These are phyloP conservation scores for Sinocyclocheilus rhinocerous DNA, from an alignment of 2,113 vertebrate species.

Conservation along the genomic window DNA sequence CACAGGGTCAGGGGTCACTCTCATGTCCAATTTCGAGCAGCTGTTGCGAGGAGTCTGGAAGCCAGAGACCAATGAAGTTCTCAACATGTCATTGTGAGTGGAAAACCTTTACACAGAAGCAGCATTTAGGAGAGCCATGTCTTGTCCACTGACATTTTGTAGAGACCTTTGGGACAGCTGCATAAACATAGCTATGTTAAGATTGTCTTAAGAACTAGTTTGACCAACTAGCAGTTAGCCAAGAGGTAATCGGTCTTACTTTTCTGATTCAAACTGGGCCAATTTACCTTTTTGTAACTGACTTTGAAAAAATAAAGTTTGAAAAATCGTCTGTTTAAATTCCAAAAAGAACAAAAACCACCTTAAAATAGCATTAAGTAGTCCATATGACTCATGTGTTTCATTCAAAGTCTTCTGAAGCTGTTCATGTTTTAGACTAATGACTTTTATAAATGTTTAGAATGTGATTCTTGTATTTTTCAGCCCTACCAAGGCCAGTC, in stretches of 20 bases:
- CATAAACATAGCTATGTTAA: too few relatives aligned
- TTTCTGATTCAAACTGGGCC: too few relatives aligned
- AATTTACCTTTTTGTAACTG: too few relatives aligned
- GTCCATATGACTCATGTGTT: not conserved
- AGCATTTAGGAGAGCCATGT: too few relatives aligned
- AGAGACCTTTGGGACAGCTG: too few relatives aligned
- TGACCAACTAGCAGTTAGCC: too few relatives aligned
- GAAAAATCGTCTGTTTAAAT: not conserved
- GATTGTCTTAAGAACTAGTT: too few relatives aligned
- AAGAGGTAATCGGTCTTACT: too few relatives aligned
- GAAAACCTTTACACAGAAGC: not conserved
- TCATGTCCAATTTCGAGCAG: constrained; percentile 96
- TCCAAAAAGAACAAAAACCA: not conserved
- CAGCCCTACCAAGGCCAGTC: constrained; percentile 96
- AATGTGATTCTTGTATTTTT: constrained; percentile 26
- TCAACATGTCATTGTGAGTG: constrained; percentile 95
- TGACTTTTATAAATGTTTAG: not conserved
- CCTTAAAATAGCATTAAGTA: not conserved
- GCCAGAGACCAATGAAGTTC: constrained; percentile 92
- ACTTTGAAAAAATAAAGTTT: too few relatives aligned
- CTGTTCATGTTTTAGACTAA: not conserved
- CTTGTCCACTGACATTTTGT: too few relatives aligned
- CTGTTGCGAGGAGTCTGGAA: constrained; percentile 94
- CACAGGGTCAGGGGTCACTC: constrained; percentile 90
- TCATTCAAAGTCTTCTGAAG: not conserved